These are phyloP conservation scores for Trichoplusia ni DNA, from an alignment of 1,140 invertebrate species.

Conservation along the genomic window DNA sequence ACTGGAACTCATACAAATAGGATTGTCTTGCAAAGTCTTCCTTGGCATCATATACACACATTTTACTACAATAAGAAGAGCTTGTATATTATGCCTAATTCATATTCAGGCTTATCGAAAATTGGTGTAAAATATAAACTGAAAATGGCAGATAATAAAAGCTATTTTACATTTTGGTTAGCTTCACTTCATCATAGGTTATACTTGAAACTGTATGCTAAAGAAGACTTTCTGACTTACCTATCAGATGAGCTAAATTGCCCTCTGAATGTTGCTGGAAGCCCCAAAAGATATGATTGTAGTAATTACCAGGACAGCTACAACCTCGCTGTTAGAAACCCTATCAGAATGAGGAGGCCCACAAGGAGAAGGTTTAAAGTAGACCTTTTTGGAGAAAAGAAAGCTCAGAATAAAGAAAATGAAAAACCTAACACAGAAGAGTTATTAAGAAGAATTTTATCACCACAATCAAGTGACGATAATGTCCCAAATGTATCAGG, in stretches of 20 bases:
- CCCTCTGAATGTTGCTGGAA: conserved; percentile 60
- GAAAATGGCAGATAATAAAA: conserved; percentile 88
- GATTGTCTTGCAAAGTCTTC: conserved; percentile 76
- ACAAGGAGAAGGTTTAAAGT: conserved; percentile 67
- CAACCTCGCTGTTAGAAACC: conserved; percentile 78
- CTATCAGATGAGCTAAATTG: conserved; percentile 84
- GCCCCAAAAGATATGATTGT: conserved; percentile 62
- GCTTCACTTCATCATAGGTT: conserved; percentile 89
- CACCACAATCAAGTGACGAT: conserved; percentile 68
- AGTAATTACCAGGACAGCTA: conserved; percentile 81
- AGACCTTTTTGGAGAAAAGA: conserved; percentile 79
- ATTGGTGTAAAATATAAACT: conserved; percentile 88
- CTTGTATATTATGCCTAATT: conserved; percentile 84
- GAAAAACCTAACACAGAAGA: conserved; percentile 83
- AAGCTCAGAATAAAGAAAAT: conserved; percentile 87
- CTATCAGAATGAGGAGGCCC: conserved; percentile 59
- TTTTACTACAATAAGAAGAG: conserved; percentile 88
- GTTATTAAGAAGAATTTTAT: conserved; percentile 62
- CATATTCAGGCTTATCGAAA: conserved; percentile 81
- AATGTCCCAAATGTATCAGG: conserved; percentile 61
- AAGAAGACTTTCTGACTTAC: conserved; percentile 86
- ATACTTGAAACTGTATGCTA: conserved; percentile 87
- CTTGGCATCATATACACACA: conserved; percentile 88
- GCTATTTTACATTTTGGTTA: conserved; percentile 88
- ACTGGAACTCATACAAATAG: conserved; percentile 60